Evolutionary conservation across 2,888 invertebrate genomes (phyloP).

Genomic region (Limulus polyphemus): DNA sequence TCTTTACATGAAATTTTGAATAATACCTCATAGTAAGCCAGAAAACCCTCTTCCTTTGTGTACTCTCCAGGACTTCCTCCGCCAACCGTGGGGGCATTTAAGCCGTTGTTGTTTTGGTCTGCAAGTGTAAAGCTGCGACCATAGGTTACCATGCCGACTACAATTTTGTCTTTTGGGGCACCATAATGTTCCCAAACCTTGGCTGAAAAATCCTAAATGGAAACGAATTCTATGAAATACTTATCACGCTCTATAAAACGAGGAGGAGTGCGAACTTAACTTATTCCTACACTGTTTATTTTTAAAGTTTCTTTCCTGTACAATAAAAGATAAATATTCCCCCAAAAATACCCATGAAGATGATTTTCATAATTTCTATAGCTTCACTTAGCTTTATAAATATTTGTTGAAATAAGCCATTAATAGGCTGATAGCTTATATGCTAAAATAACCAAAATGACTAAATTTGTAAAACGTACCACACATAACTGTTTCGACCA

Average conservation of each 20-base stretch:
- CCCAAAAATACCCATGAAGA: no score
- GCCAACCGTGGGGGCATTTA: conserved; percentile 70
- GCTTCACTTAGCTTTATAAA: no score
- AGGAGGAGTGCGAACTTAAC: no score
- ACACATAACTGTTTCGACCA: conserved; percentile 85
- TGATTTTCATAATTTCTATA: no score
- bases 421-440: no score
- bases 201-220: conserved; percentile 58
- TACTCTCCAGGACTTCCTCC: conserved; percentile 84
- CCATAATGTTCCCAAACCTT: conserved; percentile 69
- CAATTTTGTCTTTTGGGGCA: conserved; percentile 78
- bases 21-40: conserved; percentile 78
- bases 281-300: no score
- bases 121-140: conserved; percentile 78
- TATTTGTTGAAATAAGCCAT: no score
- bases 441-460: no score
- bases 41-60: conserved; percentile 80
- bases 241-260: no score
- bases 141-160: conserved; percentile 87
- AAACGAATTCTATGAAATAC: not conserved
- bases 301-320: no score
- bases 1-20: conserved; percentile 3
- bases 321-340: no score
- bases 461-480: conserved; percentile 8
- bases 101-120: conserved; percentile 57